Percentiles rank a stretch among this genome's conserved stretches.
Evolutionary conservation across 2,113 vertebrate genomes (phyloP).

Genomic region (Prunella fulvescens): DNA sequence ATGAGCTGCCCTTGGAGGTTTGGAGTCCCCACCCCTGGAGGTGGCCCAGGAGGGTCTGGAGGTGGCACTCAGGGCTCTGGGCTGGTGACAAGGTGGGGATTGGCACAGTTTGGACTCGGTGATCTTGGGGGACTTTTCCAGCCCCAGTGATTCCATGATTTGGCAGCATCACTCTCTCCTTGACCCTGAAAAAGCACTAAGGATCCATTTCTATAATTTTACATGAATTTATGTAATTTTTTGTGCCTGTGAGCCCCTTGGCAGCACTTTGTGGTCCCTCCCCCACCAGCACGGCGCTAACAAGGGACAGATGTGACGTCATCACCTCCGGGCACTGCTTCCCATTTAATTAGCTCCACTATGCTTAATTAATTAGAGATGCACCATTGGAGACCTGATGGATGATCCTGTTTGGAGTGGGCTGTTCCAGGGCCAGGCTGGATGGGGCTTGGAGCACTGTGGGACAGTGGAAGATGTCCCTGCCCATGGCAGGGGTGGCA

Average conservation of each 20-base stretch:
- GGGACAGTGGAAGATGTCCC: neutral
- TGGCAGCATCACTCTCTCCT: neutral
- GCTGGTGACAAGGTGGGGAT: too few species aligned
- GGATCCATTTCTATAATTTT: neutral
- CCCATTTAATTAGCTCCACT: neutral
- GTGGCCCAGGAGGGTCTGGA: neutral
- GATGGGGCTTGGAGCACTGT: fast-evolving
- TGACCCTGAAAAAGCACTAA: neutral
- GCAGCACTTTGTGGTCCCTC: fast-evolving
- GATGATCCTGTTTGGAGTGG: neutral
- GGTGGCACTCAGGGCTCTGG: neutral
- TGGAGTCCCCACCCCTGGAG: neutral
- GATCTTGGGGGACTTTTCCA: too few species aligned
- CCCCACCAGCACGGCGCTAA: neutral
- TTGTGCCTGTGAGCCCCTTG: fast-evolving
- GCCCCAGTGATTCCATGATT: neutral
- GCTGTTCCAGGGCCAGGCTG: neutral
- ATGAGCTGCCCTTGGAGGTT: too few species aligned
- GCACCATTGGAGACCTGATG: neutral
- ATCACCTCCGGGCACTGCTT: neutral
- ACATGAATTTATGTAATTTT: neutral
- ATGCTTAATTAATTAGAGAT: neutral
- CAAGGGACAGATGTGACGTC: fast-evolving
- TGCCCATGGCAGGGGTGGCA: neutral
- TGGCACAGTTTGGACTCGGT: neutral